Evolutionary conservation across 2,797 vertebrate species (phyloP).

Genomic region (Peromyscus attwateri): DNA sequence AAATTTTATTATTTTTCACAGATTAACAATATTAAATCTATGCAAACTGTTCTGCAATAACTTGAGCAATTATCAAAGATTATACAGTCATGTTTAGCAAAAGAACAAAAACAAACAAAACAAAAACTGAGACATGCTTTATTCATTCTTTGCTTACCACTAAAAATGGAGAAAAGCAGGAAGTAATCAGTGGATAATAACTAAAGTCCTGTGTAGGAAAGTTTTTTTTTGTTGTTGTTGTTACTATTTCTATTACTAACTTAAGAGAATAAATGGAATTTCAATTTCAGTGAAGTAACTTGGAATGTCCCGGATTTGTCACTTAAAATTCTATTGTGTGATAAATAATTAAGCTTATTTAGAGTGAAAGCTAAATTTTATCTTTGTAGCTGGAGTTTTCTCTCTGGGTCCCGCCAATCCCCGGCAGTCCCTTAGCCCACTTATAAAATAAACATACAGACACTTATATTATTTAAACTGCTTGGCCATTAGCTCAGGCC

Average conservation of each 20-base stretch:
- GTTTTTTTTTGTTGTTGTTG: not conserved
- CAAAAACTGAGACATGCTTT: conserved; percentile 68
- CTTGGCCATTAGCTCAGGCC: too few relatives aligned
- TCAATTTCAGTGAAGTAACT: conserved; percentile 29
- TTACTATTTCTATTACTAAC: conserved; percentile 50
- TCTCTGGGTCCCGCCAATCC: too few relatives aligned
- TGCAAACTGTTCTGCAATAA: conserved; percentile 74
- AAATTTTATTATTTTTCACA: conserved; percentile 75
- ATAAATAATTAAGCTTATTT: not conserved
- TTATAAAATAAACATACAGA: too few relatives aligned
- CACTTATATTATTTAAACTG: too few relatives aligned
- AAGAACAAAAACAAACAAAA: conserved; percentile 64
- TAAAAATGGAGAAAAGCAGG: conserved; percentile 74
- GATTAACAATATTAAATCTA: conserved; percentile 80
- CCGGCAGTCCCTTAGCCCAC: too few relatives aligned
- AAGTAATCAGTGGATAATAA: conserved; percentile 73
- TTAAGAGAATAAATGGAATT: conserved; percentile 50
- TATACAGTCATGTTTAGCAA: conserved; percentile 73
- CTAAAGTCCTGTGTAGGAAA: conserved; percentile 51
- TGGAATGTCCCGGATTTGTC: conserved; percentile 10
- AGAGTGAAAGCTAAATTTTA: not conserved
- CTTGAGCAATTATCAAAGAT: conserved; percentile 79
- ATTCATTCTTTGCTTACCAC: conserved; percentile 82
- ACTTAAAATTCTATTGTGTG: not conserved
- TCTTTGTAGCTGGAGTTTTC: too few relatives aligned